Evolutionary conservation across 2,113 vertebrate species (phyloP).

Genomic region (Lasiurus cinereus): DNA sequence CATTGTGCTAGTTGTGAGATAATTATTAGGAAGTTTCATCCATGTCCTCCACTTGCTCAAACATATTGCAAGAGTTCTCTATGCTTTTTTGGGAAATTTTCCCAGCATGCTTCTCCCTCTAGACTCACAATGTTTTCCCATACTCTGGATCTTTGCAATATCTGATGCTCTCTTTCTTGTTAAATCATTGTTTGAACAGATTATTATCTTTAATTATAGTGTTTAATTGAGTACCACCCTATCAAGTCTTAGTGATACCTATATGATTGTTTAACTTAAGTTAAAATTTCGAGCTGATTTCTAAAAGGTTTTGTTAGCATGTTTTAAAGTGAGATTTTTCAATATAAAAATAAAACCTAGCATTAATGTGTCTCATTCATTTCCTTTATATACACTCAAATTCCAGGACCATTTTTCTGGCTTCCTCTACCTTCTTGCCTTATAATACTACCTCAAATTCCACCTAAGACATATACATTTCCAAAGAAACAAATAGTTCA

Average conservation of each 20-base stretch:
- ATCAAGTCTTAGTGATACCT: neutral
- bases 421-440: neutral
- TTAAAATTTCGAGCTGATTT: constrained; percentile 45
- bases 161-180: neutral
- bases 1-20: neutral
- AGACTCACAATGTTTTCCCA: neutral
- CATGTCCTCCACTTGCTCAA: neutral
- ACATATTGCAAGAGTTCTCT: neutral
- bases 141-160: neutral
- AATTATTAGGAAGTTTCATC: neutral
- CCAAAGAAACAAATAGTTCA: neutral
- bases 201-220: neutral
- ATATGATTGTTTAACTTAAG: neutral
- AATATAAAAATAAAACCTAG: neutral
- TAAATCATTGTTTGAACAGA: constrained; percentile 38
- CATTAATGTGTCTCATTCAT: neutral
- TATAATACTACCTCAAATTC: neutral
- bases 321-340: constrained; percentile 14
- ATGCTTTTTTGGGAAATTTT: neutral
- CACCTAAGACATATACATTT: neutral
- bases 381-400: neutral
- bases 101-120: neutral
- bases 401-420: neutral
- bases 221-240: neutral
- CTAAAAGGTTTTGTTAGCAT: neutral